Evolutionary conservation across 1,140 invertebrate genomes (phyloP).

Genomic region (Drosophila setifemur): DNA sequence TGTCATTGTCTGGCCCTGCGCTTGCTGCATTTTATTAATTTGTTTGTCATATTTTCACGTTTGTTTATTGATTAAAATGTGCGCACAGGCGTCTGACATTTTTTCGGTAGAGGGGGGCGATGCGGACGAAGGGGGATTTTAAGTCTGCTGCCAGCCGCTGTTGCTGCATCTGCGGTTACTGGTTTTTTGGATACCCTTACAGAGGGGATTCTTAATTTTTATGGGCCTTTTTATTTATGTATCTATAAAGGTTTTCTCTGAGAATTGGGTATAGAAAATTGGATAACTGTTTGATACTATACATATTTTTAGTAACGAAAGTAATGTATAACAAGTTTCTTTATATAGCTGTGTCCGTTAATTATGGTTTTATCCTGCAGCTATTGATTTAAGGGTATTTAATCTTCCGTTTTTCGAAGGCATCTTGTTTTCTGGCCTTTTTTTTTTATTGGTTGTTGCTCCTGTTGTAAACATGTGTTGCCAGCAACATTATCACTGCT

Average conservation of each 20-base stretch:
- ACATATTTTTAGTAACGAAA: no score
- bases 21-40: conserved; percentile 77
- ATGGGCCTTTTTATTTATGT: no score
- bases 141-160: conserved; percentile 51
- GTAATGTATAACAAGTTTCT: no score
- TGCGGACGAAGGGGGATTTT: not conserved
- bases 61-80: conserved; percentile 80
- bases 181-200: conserved; percentile 43
- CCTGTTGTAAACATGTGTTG: conserved; percentile 72
- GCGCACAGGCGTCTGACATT: conserved; percentile 38
- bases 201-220: no score
- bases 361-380: no score
- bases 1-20: conserved; percentile 59
- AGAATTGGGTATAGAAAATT: no score
- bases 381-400: no score
- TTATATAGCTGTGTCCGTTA: no score
- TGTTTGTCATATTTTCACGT: conserved; percentile 78
- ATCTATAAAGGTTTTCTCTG: no score
- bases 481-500: conserved; percentile 66
- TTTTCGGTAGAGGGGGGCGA: not conserved
- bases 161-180: conserved; percentile 41
- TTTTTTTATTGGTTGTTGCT: not conserved
- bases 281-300: no score
- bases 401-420: not conserved
- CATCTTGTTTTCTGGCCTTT: no score